Conservation (phyloP, 64 coral and sea anemone species). For the Acropora yongei region DNA sequence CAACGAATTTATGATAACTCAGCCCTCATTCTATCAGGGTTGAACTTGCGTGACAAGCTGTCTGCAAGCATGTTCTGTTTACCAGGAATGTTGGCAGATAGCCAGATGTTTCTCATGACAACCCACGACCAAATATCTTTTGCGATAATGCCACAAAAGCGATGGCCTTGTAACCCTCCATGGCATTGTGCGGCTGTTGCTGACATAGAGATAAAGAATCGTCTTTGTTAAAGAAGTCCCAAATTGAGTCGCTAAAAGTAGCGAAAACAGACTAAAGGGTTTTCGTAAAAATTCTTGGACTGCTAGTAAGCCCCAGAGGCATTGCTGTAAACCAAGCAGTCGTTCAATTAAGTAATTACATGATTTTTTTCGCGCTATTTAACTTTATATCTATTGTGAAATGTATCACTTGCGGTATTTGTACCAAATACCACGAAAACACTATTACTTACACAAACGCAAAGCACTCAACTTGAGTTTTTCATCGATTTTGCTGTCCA, state of each 20-base stretch:
- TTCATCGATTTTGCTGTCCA: too few relatives aligned
- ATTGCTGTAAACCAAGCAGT: conserved; percentile 10
- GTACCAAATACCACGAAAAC: too few relatives aligned
- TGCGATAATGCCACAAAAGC: conserved; percentile 12
- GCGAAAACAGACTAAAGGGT: conserved; percentile 12
- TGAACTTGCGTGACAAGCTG: conserved; percentile 23
- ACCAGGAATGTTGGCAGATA: conserved; percentile 41
- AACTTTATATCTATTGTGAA: too few relatives aligned
- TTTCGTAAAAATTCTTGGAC: conserved; percentile 38
- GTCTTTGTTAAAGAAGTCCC: not conserved
- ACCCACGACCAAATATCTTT: conserved; percentile 26
- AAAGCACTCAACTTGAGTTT: too few relatives aligned
- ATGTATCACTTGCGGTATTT: too few relatives aligned
- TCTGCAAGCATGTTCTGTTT: conserved; percentile 8
- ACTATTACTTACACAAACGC: too few relatives aligned
- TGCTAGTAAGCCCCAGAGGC: conserved; percentile 28
- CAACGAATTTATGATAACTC: not conserved
- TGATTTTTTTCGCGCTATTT: too few relatives aligned
- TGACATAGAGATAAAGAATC: too few relatives aligned
- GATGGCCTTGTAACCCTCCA: conserved; percentile 38
- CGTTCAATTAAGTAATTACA: too few relatives aligned
- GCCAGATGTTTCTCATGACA: conserved; percentile 24
- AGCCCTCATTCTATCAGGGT: conserved; percentile 26
- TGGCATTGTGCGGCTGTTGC: not conserved
- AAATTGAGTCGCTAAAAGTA: not conserved